These are phyloP conservation scores for Drosophila kambysellisi DNA, from an alignment of 2,888 invertebrate genomes.

Conservation along the genomic window DNA sequence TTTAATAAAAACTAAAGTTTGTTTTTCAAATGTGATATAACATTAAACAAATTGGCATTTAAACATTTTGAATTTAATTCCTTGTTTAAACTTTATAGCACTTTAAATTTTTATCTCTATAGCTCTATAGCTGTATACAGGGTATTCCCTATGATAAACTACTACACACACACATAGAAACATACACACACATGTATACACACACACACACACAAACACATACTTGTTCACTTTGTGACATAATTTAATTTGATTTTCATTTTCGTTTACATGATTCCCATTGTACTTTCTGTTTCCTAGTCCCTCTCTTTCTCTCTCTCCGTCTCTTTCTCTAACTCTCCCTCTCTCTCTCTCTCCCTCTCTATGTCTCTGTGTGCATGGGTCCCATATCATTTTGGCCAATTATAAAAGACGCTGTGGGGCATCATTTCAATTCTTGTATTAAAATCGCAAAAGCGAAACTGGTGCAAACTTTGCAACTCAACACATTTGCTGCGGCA, in stretches of 20 bases:
- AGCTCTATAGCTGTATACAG: not conserved
- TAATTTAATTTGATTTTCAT: conserved; percentile 52
- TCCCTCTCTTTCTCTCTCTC: not conserved
- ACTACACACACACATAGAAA: not conserved
- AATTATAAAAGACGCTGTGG: conserved; percentile 40
- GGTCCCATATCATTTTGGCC: conserved; percentile 24
- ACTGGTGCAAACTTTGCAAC: conserved; percentile 48
- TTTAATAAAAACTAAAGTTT: too few species aligned
- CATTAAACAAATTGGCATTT: too few species aligned
- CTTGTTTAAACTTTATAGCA: too few species aligned
- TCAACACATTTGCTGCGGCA: conserved; percentile 52
- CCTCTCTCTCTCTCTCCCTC: too few species aligned
- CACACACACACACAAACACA: conserved; percentile 6
- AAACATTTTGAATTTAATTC: too few species aligned
- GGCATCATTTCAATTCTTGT: conserved; percentile 12
- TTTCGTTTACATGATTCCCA: conserved; percentile 35
- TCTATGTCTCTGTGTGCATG: not conserved
- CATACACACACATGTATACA: conserved; percentile 4
- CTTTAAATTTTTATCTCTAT: too few species aligned
- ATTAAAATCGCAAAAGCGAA: conserved; percentile 34
- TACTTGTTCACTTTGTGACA: conserved; percentile 30
- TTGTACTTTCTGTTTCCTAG: conserved; percentile 4
- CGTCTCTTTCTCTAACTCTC: not conserved
- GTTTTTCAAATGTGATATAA: too few species aligned
- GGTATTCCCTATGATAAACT: not conserved